A percentile compares a stretch with the other conserved stretches of the same genome.
Conservation (phyloP, 2,113 vertebrate genomes). For the Platysternon megacephalum region DNA sequence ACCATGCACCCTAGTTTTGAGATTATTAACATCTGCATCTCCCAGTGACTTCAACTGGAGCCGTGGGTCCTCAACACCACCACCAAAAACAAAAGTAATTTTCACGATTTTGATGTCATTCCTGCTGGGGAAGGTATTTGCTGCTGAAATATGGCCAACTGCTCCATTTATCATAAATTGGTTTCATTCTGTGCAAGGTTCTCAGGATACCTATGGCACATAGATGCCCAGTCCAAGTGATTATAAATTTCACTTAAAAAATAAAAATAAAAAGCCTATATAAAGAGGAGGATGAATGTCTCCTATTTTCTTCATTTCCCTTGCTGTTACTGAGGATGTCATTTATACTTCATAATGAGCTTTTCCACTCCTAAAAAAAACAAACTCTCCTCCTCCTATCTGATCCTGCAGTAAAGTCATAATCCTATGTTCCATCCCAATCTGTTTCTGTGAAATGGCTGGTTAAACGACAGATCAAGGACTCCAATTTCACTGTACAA, state of each 20-base stretch:
- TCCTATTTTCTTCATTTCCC: not conserved
- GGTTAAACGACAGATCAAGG: not conserved
- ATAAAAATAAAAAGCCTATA: not conserved
- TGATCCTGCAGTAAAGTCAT: not conserved
- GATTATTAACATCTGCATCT: not conserved
- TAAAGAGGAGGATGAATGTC: not conserved
- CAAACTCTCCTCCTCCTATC: not conserved
- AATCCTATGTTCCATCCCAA: not conserved
- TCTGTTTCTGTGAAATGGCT: not conserved
- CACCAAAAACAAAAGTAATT: no score
- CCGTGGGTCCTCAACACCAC: not conserved
- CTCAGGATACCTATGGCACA: not conserved
- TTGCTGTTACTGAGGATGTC: not conserved
- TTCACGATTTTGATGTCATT: not conserved
- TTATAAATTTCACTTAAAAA: not conserved
- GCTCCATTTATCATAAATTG: not conserved
- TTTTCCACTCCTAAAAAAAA: not conserved
- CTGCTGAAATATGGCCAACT: not conserved
- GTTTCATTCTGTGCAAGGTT: not conserved
- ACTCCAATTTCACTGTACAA: not conserved
- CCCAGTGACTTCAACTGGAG: not conserved
- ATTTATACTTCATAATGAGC: not conserved
- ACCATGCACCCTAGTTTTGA: not conserved
- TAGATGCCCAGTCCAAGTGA: not conserved
- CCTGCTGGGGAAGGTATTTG: not conserved